Percentiles rank a stretch among this genome's conserved stretches.
Evolutionary conservation across 2,888 invertebrate genomes (phyloP).

Genomic region (Hypsopygia costalis): DNA sequence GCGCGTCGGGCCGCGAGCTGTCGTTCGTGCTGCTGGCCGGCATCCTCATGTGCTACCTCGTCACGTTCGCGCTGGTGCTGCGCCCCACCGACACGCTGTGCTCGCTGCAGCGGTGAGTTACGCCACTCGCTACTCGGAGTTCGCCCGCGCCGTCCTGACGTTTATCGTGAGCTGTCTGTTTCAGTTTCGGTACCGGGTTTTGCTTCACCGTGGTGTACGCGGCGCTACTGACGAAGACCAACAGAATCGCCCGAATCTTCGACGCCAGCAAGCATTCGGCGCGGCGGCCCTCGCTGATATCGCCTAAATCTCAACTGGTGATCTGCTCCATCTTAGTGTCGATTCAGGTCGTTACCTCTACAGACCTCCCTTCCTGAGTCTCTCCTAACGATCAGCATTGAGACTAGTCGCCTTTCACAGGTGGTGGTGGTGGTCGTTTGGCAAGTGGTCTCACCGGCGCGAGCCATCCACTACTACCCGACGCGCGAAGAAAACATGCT

Average conservation of each 20-base stretch:
- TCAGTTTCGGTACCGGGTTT: conserved; percentile 91
- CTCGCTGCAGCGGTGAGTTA: conserved; percentile 89
- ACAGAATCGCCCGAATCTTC: conserved; percentile 96
- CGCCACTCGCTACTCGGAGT: background rate
- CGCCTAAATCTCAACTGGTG: conserved; percentile 92
- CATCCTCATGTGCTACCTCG: conserved; percentile 93
- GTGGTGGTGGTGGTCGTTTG: conserved; percentile 94
- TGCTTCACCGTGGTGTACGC: conserved; percentile 99
- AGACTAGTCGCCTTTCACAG: conserved; percentile 51
- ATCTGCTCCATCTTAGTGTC: conserved; percentile 93
- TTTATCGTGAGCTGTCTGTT: background rate
- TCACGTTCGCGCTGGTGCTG: conserved; percentile 94
- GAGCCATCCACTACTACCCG: conserved; percentile 94
- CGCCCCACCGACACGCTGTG: conserved; percentile 93
- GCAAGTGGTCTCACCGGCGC: conserved; percentile 95
- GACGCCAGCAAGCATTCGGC: conserved; percentile 97
- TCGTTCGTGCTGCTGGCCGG: conserved; percentile 95
- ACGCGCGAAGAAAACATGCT: conserved; percentile 95
- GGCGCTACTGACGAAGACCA: conserved; percentile 97
- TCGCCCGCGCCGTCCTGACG: too few species aligned
- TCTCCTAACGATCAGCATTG: background rate
- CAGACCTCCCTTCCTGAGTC: too few species aligned
- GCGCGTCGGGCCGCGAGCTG: conserved; percentile 94
- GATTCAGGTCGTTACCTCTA: conserved; percentile 85
- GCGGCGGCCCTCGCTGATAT: conserved; percentile 94